phyloP scores from a whole-genome alignment of 92 coral and sea anemone genomes.

The Epizoanthus illoricatus region DNA sequence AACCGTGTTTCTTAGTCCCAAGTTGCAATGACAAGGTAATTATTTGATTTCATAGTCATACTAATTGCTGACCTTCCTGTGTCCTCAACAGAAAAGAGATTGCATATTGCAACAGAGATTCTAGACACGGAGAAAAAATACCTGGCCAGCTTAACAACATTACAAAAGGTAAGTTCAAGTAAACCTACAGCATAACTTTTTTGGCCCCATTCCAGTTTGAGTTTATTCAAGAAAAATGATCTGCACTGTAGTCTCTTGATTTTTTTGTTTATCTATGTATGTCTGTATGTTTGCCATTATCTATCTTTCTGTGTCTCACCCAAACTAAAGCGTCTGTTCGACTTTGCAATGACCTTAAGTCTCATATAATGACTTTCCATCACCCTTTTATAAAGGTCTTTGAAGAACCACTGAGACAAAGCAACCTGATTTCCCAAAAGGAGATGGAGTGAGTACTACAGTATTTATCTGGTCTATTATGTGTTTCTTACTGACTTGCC shows the following conservation, averaged over 20 bases:
- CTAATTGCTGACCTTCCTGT: neutral
- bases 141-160: slow-evolving; percentile 77
- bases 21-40: neutral
- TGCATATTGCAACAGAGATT: slow-evolving; percentile 86
- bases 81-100: slow-evolving; percentile 70
- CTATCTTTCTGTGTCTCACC: neutral
- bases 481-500: too few species aligned
- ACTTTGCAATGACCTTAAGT: too few species aligned
- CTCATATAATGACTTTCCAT: neutral
- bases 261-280: too few species aligned
- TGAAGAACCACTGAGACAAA: slow-evolving; percentile 80
- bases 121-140: slow-evolving; percentile 94
- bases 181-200: too few species aligned
- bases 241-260: too few species aligned
- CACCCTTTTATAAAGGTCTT: slow-evolving; percentile 60
- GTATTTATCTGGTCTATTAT: neutral
- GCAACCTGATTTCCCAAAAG: slow-evolving; percentile 60
- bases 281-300: neutral
- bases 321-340: too few species aligned
- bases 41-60: neutral
- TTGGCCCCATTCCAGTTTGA: too few species aligned
- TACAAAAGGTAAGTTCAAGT: slow-evolving; percentile 72
- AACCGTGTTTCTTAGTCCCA: too few species aligned
- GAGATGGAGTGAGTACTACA: slow-evolving; percentile 78
- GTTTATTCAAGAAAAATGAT: too few species aligned